Evolutionary conservation across 2,797 vertebrate genomes (phyloP), one percentile per base, ranked within the genome.

Genomic region (Danio choprae): DNA sequence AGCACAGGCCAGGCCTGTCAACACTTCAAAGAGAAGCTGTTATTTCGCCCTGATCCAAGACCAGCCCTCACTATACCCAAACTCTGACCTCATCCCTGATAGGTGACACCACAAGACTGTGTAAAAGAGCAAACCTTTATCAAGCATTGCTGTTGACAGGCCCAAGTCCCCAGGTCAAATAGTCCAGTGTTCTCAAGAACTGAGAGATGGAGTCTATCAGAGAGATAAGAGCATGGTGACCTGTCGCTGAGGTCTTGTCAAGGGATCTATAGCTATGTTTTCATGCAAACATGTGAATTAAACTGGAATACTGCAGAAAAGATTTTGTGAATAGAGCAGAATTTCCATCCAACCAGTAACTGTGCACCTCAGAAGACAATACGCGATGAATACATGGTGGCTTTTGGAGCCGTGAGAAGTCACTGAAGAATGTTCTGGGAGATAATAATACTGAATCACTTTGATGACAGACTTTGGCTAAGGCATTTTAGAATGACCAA

Each of bases 151-250:
- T 38, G 67, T 72, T 76, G 78, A 82, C 79, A 87, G 81, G 50
- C 63, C 77, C 53, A 79, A 79, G 75, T 36, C 48, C 72, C 41
- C 48, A 12, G 84, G 84, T 81, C 85, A 86, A 84, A 85, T 62
- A 68, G 58, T 77, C 77, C 50, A 70, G 36, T 40, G 16, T 74
- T 75, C 67, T 84, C 71, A 68, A 65, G 69, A 79, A 79, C 69
- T 56, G 60, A 73, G 20, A 67, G 70, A 59, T 80, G n/a, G 65
- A 84, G 77, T 67, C 74, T 64, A 41, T 69, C 63, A 62, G 43
- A 71, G 18, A 81, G 85, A 86, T 86, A 86, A 86, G 77, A 77
- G 58, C 43, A 53, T 10, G 58, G 56, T 44, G 73, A 20, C 70
- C 58, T 51, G 62, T 53, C 48, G 69, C 63, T 50, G 64, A 70